phyloP scores from a whole-genome alignment of 2,888 invertebrate species.

The Leptinotarsa tumamoca region DNA sequence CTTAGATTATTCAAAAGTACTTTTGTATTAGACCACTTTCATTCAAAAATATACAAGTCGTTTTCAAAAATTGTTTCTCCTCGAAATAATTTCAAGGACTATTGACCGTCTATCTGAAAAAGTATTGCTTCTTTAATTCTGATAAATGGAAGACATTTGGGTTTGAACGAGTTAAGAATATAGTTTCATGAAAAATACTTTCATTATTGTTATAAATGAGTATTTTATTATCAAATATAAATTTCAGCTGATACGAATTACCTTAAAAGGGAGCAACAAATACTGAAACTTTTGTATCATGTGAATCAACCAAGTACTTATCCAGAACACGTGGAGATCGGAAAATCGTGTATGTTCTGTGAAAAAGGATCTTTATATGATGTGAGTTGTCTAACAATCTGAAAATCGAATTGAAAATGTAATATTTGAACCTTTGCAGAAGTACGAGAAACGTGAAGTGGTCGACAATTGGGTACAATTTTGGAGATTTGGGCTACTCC shows the following conservation, averaged over 20 bases:
- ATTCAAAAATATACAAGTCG: no score
- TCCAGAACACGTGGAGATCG: constrained; percentile 70
- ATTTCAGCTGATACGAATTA: constrained; percentile 45
- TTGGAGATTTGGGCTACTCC: constrained; percentile 68
- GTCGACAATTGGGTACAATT: not conserved
- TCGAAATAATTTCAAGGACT: no score
- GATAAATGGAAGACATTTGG: no score
- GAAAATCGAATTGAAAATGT: not conserved
- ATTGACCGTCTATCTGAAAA: no score
- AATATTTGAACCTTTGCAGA: constrained; percentile 61
- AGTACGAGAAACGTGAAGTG: constrained; percentile 45
- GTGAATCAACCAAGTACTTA: constrained; percentile 74
- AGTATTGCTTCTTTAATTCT: no score
- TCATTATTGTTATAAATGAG: no score
- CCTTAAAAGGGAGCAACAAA: constrained; percentile 57
- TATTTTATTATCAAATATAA: no score
- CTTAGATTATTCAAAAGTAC: no score
- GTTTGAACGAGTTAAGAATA: no score
- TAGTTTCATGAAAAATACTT: no score
- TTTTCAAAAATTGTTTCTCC: no score
- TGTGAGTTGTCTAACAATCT: not conserved
- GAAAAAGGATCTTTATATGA: not conserved
- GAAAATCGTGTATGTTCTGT: constrained; percentile 57
- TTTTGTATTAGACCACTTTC: no score
- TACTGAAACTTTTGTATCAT: constrained; percentile 72